Evolutionary conservation across 2,797 vertebrate species (phyloP).

Genomic region (Alca torda): DNA sequence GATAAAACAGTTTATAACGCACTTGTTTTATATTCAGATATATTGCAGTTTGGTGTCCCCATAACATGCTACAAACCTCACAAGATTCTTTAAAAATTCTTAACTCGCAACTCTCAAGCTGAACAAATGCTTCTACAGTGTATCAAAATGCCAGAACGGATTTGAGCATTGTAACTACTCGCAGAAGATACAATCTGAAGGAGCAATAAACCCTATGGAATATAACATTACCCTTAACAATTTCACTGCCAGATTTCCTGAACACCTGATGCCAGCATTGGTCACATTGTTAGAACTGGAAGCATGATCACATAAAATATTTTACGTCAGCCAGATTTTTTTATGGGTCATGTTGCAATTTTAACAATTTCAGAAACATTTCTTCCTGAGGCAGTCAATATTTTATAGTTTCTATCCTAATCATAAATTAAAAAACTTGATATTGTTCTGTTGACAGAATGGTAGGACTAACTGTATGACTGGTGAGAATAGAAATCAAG

Average conservation of each 20-base stretch:
- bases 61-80: conserved; percentile 40
- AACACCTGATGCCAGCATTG: neutral
- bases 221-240: neutral
- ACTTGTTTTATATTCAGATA: conserved; percentile 63
- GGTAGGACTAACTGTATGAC: neutral
- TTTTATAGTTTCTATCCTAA: neutral
- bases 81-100: conserved; percentile 19
- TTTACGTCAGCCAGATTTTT: neutral
- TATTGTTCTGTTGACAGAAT: neutral
- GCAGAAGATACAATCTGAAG: conserved; percentile 43
- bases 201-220: conserved; percentile 18
- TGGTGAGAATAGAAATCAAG: neutral
- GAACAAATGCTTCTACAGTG: conserved; percentile 30
- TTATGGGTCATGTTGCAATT: neutral
- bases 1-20: conserved; percentile 65
- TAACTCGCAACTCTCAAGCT: conserved; percentile 1
- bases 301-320: neutral
- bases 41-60: conserved; percentile 48
- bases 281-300: neutral
- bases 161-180: neutral
- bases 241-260: neutral
- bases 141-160: conserved; percentile 19
- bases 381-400: neutral
- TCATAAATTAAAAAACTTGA: neutral
- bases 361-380: conserved; percentile 1